Percentiles rank a stretch among this genome's conserved stretches.
Evolutionary conservation across 2,797 vertebrate species (phyloP).

Genomic region (Ctenochaetus hawaiiensis): DNA sequence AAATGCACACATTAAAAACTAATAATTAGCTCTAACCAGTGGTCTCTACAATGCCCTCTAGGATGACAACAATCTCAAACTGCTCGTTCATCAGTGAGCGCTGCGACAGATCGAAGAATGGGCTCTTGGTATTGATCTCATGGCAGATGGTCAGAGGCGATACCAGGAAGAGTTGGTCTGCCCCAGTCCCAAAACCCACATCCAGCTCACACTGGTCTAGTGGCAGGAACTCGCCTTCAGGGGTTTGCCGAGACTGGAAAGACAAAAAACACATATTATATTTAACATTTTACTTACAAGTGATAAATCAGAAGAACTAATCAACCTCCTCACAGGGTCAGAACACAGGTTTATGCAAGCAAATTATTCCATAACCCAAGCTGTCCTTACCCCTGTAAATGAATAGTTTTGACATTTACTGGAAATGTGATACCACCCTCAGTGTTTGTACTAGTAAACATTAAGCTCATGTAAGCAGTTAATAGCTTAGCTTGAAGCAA

Average conservation of each 20-base stretch:
- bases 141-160: conserved; percentile 94
- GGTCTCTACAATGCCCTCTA: conserved; percentile 94
- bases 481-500: neutral
- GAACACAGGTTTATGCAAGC: neutral
- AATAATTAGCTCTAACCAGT: conserved; percentile 83
- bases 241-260: conserved; percentile 91
- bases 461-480: too few species aligned
- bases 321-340: neutral
- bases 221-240: conserved; percentile 93
- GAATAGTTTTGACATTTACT: neutral
- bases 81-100: conserved; percentile 90
- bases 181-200: conserved; percentile 93
- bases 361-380: neutral
- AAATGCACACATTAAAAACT: neutral
- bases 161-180: conserved; percentile 93
- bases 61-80: conserved; percentile 94
- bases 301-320: neutral
- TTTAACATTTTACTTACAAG: neutral
- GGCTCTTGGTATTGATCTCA: conserved; percentile 91
- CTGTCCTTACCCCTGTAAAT: too few species aligned
- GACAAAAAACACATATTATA: conserved; percentile 32
- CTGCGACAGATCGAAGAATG: conserved; percentile 91
- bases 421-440: neutral
- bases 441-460: neutral
- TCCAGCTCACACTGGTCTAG: conserved; percentile 93